Evolutionary conservation across 2,113 vertebrate species (phyloP).

Genomic region (Guaruba guarouba): DNA sequence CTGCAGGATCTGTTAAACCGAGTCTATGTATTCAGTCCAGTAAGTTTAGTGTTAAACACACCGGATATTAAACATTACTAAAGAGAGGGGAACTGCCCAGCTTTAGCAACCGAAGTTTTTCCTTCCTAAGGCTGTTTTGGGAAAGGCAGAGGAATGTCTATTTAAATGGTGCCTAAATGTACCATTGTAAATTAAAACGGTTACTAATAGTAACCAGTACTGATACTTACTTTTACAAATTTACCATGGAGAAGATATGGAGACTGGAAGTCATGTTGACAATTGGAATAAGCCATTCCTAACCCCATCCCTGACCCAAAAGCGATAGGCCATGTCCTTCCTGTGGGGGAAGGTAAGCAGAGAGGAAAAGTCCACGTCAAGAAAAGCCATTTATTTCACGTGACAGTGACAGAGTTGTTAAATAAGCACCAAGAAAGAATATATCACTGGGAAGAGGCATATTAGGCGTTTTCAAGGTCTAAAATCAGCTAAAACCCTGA

Average conservation of each 20-base stretch:
- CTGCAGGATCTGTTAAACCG: background rate
- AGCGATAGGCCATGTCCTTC: slow-evolving; percentile 86
- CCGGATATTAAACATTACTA: background rate
- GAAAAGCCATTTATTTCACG: background rate
- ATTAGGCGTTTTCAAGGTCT: background rate
- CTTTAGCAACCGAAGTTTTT: background rate
- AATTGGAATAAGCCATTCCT: slow-evolving; percentile 92
- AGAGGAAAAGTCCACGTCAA: background rate
- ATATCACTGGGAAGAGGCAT: background rate
- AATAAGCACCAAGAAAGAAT: background rate
- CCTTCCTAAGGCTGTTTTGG: background rate
- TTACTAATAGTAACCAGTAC: too few species aligned
- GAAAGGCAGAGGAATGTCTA: background rate
- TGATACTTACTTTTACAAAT: slow-evolving; percentile 83
- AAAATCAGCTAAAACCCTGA: background rate
- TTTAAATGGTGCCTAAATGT: background rate
- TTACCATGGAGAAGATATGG: slow-evolving; percentile 86
- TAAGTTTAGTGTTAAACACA: background rate
- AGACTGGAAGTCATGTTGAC: slow-evolving; percentile 89
- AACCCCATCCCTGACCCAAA: slow-evolving; percentile 87
- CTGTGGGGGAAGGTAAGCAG: slow-evolving; percentile 58
- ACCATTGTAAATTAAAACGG: background rate
- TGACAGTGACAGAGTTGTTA: background rate
- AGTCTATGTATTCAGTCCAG: background rate
- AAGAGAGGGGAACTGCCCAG: background rate